Percentiles rank a stretch among this genome's conserved stretches.
Evolutionary conservation across 2,888 invertebrate species (phyloP).

Genomic region (Diogma glabrata): DNA sequence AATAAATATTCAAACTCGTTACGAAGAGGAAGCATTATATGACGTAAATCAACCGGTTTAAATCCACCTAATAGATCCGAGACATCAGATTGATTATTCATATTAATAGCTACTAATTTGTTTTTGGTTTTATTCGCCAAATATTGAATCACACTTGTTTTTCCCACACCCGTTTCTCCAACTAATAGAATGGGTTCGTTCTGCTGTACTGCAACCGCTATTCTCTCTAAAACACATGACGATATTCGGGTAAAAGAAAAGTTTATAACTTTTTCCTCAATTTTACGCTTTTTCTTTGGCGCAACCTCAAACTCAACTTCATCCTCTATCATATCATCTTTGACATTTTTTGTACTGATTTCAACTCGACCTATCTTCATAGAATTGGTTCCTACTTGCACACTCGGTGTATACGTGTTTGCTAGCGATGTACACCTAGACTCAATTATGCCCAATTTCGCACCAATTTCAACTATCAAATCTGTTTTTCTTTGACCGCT

Average conservation of each 20-base stretch:
- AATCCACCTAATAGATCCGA: conserved; percentile 94
- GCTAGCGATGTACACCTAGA: conserved; percentile 73
- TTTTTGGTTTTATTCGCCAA: conserved; percentile 73
- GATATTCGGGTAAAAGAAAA: conserved; percentile 79
- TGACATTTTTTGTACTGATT: conserved; percentile 27
- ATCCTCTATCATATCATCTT: neutral
- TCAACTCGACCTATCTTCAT: conserved; percentile 63
- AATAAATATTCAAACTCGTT: conserved; percentile 77
- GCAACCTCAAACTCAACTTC: neutral
- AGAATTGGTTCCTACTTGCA: conserved; percentile 43
- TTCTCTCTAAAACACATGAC: conserved; percentile 71
- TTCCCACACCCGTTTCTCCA: conserved; percentile 98
- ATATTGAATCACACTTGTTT: conserved; percentile 91
- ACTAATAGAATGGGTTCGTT: conserved; percentile 88
- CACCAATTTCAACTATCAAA: conserved; percentile 62
- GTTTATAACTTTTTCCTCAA: conserved; percentile 23
- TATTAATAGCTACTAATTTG: conserved; percentile 86
- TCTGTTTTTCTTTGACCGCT: conserved; percentile 51
- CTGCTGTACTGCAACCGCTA: conserved; percentile 70
- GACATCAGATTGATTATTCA: conserved; percentile 98
- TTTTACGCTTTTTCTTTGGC: conserved; percentile 10
- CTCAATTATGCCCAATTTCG: conserved; percentile 68
- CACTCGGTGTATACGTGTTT: conserved; percentile 63
- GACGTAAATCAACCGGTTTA: conserved; percentile 87
- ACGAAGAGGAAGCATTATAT: conserved; percentile 67